Percentiles rank a stretch among this genome's conserved stretches.
These are phyloP conservation scores for Aythya baeri DNA, from an alignment of 2,113 vertebrate species.

Conservation along the genomic window DNA sequence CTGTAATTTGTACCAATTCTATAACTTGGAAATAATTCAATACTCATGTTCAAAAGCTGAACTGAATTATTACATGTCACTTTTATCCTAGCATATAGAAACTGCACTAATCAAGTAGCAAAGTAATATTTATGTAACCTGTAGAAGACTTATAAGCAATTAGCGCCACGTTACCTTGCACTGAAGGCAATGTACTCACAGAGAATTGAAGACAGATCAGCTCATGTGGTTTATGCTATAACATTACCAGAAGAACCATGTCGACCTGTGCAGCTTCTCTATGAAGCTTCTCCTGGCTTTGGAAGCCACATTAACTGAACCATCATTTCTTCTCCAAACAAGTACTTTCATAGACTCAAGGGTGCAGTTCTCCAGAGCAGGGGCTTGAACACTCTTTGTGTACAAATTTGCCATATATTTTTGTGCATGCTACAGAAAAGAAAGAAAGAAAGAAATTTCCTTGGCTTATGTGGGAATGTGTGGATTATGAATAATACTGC, in stretches of 20 bases:
- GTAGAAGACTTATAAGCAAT: background rate
- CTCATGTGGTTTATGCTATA: background rate
- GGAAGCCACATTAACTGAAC: background rate
- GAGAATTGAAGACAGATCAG: background rate
- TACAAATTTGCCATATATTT: background rate
- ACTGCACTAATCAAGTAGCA: background rate
- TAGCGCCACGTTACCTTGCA: background rate
- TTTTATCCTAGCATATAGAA: background rate
- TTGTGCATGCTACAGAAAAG: fast-evolving
- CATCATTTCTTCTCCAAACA: background rate
- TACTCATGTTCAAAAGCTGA: background rate
- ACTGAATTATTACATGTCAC: background rate
- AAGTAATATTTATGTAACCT: background rate
- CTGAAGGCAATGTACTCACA: background rate
- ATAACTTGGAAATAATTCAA: background rate
- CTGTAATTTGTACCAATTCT: background rate
- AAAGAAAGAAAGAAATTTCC: background rate
- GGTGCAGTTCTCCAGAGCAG: fast-evolving
- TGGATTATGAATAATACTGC: background rate
- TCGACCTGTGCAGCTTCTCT: background rate
- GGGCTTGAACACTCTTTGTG: background rate
- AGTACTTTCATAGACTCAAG: background rate
- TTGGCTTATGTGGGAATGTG: background rate
- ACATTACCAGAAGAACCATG: background rate
- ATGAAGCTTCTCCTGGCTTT: background rate